Conservation (phyloP, 2,113 vertebrate species). For the Prunella fulvescens region DNA sequence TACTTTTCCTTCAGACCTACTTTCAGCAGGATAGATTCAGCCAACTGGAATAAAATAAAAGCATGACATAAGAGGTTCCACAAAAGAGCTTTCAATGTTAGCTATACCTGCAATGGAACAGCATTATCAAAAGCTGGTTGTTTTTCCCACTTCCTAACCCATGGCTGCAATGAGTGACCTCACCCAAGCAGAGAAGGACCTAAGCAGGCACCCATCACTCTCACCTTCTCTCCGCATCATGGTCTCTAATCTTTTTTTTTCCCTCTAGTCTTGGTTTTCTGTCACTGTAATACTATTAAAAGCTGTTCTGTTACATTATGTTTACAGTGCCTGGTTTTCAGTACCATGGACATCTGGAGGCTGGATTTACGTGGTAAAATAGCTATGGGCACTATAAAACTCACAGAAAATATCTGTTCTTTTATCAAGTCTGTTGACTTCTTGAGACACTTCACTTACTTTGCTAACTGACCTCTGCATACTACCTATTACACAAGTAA, state of each 20-base stretch:
- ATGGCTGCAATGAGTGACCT: not conserved
- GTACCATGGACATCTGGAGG: not conserved
- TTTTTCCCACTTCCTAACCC: not conserved
- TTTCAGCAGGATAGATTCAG: not conserved
- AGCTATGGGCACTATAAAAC: not conserved
- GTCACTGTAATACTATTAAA: not conserved
- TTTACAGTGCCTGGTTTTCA: not conserved
- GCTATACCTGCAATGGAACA: rapidly evolving
- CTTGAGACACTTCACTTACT: not conserved
- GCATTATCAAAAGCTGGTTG: not conserved
- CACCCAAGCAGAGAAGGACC: not conserved
- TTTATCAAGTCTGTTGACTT: not conserved
- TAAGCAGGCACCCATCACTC: not conserved
- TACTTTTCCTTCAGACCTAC: slow-evolving; percentile 8
- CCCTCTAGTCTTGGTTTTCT: not conserved
- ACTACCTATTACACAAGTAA: not conserved
- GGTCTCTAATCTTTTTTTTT: not conserved
- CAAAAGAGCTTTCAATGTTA: not conserved
- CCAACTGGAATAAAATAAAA: not conserved
- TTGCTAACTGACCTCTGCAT: not conserved
- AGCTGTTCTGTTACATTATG: not conserved
- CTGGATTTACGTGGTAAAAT: not conserved
- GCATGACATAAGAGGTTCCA: not conserved
- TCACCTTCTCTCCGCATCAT: not conserved
- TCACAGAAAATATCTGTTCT: not conserved